phyloP scores from a whole-genome alignment of 1,140 invertebrate genomes.

The Leptopilina clavipes region DNA sequence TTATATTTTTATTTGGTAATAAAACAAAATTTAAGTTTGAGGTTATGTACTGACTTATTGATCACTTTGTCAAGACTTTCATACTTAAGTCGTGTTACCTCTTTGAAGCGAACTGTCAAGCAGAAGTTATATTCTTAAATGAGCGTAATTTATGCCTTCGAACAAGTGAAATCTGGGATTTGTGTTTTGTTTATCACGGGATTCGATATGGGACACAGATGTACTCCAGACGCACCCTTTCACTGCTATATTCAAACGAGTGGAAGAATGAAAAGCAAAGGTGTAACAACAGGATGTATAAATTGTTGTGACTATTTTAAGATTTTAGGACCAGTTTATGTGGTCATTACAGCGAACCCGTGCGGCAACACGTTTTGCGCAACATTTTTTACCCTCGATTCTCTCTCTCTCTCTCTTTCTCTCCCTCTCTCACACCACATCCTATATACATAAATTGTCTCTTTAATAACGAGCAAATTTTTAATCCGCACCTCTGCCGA shows the following conservation, averaged over 20 bases:
- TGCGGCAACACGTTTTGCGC: conserved; percentile 47
- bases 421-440: too few species aligned
- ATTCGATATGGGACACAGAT: conserved; percentile 50
- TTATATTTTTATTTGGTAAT: too few species aligned
- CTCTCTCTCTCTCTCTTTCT: not conserved
- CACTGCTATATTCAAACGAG: conserved; percentile 44
- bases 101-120: not conserved
- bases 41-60: too few species aligned
- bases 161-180: conserved; percentile 21
- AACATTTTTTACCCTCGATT: conserved; percentile 37
- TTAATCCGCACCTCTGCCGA: too few species aligned
- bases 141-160: not conserved
- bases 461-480: too few species aligned
- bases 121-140: not conserved
- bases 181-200: conserved; percentile 46
- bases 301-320: conserved; percentile 65
- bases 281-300: conserved; percentile 65
- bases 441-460: too few species aligned
- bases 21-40: too few species aligned
- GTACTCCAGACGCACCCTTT: conserved; percentile 52
- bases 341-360: conserved; percentile 53
- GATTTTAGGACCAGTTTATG: conserved; percentile 62
- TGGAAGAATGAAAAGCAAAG: conserved; percentile 55
- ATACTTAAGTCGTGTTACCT: not conserved
- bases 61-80: too few species aligned